Percentiles rank a stretch among this genome's conserved stretches.
Conservation (phyloP, 2,888 invertebrate species). For the Ochlodes sylvanus region DNA sequence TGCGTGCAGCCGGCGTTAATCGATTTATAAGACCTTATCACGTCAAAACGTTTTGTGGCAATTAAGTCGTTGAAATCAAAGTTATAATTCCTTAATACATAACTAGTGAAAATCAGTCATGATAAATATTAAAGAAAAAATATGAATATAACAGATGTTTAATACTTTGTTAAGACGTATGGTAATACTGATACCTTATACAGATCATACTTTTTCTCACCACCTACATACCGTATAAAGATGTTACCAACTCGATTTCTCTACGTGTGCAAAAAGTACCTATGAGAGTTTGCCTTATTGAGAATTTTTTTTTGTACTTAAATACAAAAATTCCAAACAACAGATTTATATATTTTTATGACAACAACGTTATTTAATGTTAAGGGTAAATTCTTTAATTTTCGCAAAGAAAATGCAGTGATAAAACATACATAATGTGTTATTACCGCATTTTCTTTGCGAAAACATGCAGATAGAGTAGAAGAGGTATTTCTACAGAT, state of each 20-base stretch:
- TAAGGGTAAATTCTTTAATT: too few relatives aligned
- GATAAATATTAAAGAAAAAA: too few relatives aligned
- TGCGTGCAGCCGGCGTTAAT: too few relatives aligned
- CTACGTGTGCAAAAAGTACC: constrained; percentile 3
- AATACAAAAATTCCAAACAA: neutral
- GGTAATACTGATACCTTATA: constrained; percentile 28
- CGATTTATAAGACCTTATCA: too few relatives aligned
- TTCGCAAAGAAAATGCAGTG: too few relatives aligned
- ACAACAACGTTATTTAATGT: neutral
- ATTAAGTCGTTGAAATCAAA: too few relatives aligned
- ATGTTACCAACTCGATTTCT: constrained; percentile 28
- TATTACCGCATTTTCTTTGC: neutral
- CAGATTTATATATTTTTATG: neutral
- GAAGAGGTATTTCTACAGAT: constrained; percentile 9
- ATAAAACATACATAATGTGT: neutral
- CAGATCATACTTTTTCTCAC: constrained; percentile 25
- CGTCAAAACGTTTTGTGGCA: too few relatives aligned
- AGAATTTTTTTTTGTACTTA: neutral
- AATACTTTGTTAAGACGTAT: constrained; percentile 13
- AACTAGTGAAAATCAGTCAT: too few relatives aligned
- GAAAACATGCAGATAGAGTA: constrained; percentile 1
- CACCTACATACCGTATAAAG: constrained; percentile 20
- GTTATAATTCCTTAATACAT: too few relatives aligned
- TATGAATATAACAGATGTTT: neutral
- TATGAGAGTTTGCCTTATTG: neutral